These are phyloP conservation scores for Leptinotarsa rubiginosa DNA, from an alignment of 2,888 invertebrate genomes.

Conservation along the genomic window DNA sequence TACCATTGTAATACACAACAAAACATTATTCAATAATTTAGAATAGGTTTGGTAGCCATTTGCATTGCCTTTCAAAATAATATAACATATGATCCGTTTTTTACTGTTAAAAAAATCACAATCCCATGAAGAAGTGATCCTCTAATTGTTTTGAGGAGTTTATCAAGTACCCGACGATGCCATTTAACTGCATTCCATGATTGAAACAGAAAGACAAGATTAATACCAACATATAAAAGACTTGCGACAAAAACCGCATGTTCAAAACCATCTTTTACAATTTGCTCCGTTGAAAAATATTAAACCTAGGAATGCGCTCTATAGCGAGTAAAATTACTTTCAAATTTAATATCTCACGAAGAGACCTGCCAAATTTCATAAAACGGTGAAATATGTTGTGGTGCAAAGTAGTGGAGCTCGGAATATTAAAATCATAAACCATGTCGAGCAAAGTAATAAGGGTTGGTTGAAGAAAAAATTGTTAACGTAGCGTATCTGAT, in stretches of 20 bases:
- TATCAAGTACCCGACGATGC: no score
- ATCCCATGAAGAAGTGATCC: no score
- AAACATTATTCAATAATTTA: no score
- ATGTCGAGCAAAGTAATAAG: slow-evolving; percentile 22
- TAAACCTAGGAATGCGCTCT: slow-evolving; percentile 2
- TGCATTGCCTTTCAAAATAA: no score
- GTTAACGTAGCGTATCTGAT: slow-evolving; percentile 30
- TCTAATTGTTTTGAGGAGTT: no score
- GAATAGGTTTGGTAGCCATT: no score
- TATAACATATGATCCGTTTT: no score
- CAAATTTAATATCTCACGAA: slow-evolving; percentile 29
- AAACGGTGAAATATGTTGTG: slow-evolving; percentile 33
- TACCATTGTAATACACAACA: no score
- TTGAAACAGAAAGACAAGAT: no score
- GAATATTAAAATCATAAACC: slow-evolving; percentile 38
- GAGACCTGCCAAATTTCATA: slow-evolving; percentile 34
- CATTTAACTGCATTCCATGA: no score
- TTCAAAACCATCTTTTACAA: slow-evolving; percentile 11
- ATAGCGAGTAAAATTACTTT: slow-evolving; percentile 15
- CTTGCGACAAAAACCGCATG: slow-evolving; percentile 12
- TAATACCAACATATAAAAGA: neutral
- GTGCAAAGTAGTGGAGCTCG: slow-evolving; percentile 29
- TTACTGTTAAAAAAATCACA: no score
- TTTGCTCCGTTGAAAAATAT: slow-evolving; percentile 8
- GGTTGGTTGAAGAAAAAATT: slow-evolving; percentile 25